Evolutionary conservation across 2,888 invertebrate genomes (phyloP), one percentile per base, ranked within the genome.

Genomic region (Dioctria linearis): DNA sequence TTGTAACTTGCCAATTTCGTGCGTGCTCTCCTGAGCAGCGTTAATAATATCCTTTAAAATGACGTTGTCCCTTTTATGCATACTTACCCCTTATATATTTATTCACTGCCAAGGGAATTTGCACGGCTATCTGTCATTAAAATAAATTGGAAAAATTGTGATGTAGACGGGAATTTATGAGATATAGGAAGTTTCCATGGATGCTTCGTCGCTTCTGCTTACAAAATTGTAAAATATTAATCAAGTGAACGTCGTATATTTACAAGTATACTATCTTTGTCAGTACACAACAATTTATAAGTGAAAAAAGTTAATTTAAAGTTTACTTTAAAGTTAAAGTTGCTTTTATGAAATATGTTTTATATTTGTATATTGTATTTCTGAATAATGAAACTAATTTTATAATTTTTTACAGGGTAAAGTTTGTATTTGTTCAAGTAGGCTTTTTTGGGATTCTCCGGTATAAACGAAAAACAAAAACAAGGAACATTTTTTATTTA

Each of bases 101-200:
- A 69, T 69, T 11, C 5, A n/a, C 51, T 69, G 54, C 9, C 69
- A 49, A 37, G n/a, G 51, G 43, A 11, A 54, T 25, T 39, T 69
- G 49, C 25, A 37, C 69, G 49, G 51, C 69, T 51, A 69, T 69
- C 69, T 69, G 69, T 69, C 69, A 51, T 4, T 46, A 11, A 69
- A 69, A 69, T 51, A 51, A 69, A 69, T 69, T 69, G 69, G 69
- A 69, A 69, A 69, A 69, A 69, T 69, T 69, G 8, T 6, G 54
- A 51, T 69, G 69, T 54, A 69, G 69, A 69, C 69, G 49, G 9
- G 69, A 51, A 69, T 69, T 69, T 69, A 69, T 69, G 54, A 37
- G 39, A 49, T 69, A 51, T 69, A 69, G 69, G 49, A 69, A 69
- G 54, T 69, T 51, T 37, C n/a, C n/a, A 69, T 69, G 51, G 37